phyloP scores from a whole-genome alignment of 2,113 vertebrate species.

The Peromyscus leucopus region DNA sequence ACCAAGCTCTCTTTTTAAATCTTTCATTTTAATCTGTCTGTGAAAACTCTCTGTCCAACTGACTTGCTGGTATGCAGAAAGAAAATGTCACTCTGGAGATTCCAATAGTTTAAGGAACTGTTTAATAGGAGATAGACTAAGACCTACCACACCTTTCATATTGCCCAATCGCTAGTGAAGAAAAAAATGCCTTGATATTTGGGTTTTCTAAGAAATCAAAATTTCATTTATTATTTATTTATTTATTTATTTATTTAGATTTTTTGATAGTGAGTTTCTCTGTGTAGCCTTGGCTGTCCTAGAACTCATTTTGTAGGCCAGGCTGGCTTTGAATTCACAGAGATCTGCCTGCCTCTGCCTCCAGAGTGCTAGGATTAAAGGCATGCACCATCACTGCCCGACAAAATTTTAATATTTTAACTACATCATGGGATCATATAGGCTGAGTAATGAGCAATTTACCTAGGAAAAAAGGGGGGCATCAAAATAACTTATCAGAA shows the following conservation, averaged over 20 bases:
- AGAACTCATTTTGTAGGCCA: not conserved
- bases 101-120: not conserved
- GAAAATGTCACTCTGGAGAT: not conserved
- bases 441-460: not conserved
- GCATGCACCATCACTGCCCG: not conserved
- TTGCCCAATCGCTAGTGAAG: not conserved
- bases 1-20: not conserved
- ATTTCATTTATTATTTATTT: too few species aligned
- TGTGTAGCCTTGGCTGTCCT: not conserved
- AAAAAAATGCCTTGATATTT: not conserved
- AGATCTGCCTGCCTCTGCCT: not conserved
- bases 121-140: not conserved
- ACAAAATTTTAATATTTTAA: conserved; percentile 26
- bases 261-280: not conserved
- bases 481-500: not conserved
- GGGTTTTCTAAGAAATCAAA: not conserved
- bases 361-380: not conserved
- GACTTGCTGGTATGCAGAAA: not conserved
- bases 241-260: not conserved
- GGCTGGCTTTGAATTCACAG: not conserved
- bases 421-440: not conserved
- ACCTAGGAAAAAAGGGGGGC: not conserved
- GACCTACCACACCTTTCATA: not conserved
- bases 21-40: not conserved
- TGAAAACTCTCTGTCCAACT: not conserved